phyloP scores from a whole-genome alignment of 2,113 vertebrate genomes.

The Notothenia coriiceps region DNA sequence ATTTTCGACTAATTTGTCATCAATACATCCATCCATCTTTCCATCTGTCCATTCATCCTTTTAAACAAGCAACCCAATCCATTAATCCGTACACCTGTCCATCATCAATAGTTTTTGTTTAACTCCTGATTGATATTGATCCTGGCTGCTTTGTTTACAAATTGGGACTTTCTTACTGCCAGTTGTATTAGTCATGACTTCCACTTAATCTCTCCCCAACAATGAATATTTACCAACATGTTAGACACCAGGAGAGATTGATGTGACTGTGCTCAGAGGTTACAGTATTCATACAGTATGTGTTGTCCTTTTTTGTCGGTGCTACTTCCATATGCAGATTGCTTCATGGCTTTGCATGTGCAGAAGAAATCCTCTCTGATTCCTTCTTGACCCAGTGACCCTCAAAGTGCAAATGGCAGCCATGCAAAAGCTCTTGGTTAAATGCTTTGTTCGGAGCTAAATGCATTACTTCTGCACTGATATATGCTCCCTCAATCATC shows the following conservation, averaged over 20 bases:
- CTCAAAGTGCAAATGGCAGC: conserved; percentile 3
- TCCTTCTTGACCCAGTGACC: conserved; percentile 34
- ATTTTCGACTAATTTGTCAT: background rate
- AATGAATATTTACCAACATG: conserved; percentile 26
- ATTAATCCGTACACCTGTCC: background rate
- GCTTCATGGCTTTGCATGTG: conserved; percentile 37
- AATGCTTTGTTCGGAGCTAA: conserved; percentile 44
- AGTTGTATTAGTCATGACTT: background rate
- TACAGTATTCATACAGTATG: conserved; percentile 9
- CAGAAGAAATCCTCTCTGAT: conserved; percentile 17
- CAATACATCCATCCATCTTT: background rate
- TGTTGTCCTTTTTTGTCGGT: background rate
- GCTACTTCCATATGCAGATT: conserved; percentile 22
- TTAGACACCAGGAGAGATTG: background rate
- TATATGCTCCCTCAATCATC: conserved; percentile 41
- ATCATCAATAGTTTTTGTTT: background rate
- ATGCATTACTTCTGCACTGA: conserved; percentile 31
- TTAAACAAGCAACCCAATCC: background rate
- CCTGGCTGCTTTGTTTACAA: background rate
- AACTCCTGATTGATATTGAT: conserved; percentile 5
- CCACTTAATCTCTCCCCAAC: background rate
- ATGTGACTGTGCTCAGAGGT: conserved; percentile 3
- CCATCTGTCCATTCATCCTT: background rate
- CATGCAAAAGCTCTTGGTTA: conserved; percentile 50
- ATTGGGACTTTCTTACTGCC: background rate